Conservation (phyloP, 1,140 invertebrate species). For the Lordiphosa stackelbergi region DNA sequence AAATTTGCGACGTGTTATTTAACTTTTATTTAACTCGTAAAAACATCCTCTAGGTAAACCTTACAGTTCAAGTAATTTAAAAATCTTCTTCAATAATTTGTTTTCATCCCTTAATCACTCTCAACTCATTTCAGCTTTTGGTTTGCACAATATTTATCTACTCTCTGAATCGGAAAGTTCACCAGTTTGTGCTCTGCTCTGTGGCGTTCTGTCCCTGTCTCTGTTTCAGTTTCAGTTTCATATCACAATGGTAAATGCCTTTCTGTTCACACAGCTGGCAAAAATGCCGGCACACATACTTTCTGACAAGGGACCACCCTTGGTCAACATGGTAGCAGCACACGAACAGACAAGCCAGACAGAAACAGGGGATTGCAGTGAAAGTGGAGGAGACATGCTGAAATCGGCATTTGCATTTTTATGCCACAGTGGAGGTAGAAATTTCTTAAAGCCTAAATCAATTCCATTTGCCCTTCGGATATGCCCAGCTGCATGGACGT, state of each 20-base stretch:
- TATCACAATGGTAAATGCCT: slow-evolving; percentile 6
- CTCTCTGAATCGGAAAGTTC: neutral
- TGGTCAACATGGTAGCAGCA: slow-evolving; percentile 14
- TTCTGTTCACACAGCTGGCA: slow-evolving; percentile 17
- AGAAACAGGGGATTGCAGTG: neutral
- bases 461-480: slow-evolving; percentile 1
- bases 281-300: slow-evolving; percentile 3
- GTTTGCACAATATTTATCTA: slow-evolving; percentile 18
- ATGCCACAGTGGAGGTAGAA: slow-evolving; percentile 1
- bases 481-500: neutral
- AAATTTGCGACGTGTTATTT: too few species aligned
- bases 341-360: slow-evolving; percentile 3
- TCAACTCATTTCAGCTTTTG: neutral
- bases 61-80: too few species aligned
- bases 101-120: neutral
- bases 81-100: too few species aligned
- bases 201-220: too few species aligned
- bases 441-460: slow-evolving; percentile 5
- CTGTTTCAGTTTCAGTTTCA: slow-evolving; percentile 2
- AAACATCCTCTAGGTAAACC: too few species aligned
- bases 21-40: too few species aligned
- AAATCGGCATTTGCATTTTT: slow-evolving; percentile 16
- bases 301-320: slow-evolving; percentile 12
- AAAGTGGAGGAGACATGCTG: slow-evolving; percentile 10
- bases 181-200: neutral